Evolutionary conservation across 2,797 vertebrate species (phyloP).

Genomic region (Crocidura indochinensis): DNA sequence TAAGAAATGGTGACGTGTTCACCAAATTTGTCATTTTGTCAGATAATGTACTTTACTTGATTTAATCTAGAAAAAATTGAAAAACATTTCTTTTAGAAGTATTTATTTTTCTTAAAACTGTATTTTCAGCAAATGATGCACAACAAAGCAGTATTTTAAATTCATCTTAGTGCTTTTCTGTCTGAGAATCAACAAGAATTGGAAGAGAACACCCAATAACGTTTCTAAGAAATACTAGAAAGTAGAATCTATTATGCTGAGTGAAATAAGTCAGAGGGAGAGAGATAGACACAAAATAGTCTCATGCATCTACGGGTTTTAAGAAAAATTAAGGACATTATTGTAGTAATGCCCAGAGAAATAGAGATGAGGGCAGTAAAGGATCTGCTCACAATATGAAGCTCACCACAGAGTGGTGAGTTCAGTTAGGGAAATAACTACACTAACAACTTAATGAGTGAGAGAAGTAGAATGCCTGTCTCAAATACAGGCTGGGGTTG

Average conservation of each 20-base stretch:
- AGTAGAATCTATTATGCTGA: background rate
- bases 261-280: too few species aligned
- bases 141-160: slow-evolving; percentile 8
- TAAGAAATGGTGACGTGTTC: slow-evolving; percentile 57
- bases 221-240: background rate
- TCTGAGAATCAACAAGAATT: slow-evolving; percentile 1
- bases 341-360: too few species aligned
- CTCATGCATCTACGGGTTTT: too few species aligned
- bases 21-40: slow-evolving; percentile 63
- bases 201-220: background rate
- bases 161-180: slow-evolving; percentile 23
- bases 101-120: slow-evolving; percentile 67
- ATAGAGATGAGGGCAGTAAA: too few species aligned
- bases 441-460: too few species aligned
- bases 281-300: too few species aligned
- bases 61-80: slow-evolving; percentile 37
- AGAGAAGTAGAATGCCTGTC: too few species aligned
- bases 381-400: too few species aligned
- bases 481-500: too few species aligned
- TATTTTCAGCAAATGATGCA: slow-evolving; percentile 41
- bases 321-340: too few species aligned
- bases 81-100: slow-evolving; percentile 36
- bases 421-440: too few species aligned
- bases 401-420: too few species aligned
- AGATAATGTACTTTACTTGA: slow-evolving; percentile 55